phyloP scores from a whole-genome alignment of 2,888 invertebrate genomes.

The Oscheius sp. region DNA sequence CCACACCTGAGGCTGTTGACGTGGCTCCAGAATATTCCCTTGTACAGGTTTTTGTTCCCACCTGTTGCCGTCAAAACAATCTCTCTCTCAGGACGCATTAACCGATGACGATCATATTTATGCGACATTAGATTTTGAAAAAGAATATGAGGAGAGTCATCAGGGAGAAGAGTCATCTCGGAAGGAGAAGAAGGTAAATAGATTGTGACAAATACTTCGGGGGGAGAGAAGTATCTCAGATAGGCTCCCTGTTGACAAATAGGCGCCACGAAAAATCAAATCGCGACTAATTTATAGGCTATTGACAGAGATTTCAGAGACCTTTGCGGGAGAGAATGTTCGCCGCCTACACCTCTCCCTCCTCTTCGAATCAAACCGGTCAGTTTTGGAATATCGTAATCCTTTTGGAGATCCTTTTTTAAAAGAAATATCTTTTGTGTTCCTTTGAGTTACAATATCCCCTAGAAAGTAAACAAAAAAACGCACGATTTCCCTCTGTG shows the following conservation, averaged over 20 bases:
- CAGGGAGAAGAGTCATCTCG: not conserved
- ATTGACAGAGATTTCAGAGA: not conserved
- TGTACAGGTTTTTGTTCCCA: constrained; percentile 29
- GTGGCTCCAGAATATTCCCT: constrained; percentile 44
- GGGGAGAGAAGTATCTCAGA: no score
- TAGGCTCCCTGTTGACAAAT: no score
- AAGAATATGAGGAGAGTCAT: constrained; percentile 2
- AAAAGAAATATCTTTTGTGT: no score
- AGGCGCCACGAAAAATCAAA: not conserved
- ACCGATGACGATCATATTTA: constrained; percentile 32
- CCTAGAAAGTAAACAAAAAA: no score
- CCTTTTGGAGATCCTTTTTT: not conserved
- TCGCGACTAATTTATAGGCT: not conserved
- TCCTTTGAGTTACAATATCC: no score
- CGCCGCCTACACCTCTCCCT: constrained; percentile 1
- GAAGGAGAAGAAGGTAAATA: constrained; percentile 26
- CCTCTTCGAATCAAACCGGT: constrained; percentile 5
- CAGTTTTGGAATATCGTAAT: not conserved
- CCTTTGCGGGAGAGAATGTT: constrained; percentile 17
- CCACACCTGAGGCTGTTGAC: constrained; percentile 54
- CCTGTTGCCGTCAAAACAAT: not conserved
- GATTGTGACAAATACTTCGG: not conserved
- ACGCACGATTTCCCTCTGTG: constrained; percentile 1
- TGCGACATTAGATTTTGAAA: constrained; percentile 32
- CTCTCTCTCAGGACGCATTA: constrained; percentile 27